Percentiles rank a stretch among this genome's conserved stretches.
Evolutionary conservation across 2,888 invertebrate genomes (phyloP).

Genomic region (Patella pellucida): DNA sequence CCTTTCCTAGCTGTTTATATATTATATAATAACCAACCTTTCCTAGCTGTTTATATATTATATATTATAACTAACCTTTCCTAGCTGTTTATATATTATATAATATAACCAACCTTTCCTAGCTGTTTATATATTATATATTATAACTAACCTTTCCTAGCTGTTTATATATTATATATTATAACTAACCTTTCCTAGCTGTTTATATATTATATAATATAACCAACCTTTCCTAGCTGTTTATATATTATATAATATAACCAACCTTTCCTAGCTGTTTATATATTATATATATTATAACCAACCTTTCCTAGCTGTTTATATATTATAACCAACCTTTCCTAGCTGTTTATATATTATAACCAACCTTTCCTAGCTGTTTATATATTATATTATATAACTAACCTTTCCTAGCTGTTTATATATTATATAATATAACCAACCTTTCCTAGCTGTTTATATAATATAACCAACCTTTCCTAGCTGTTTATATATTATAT

Average conservation of each 20-base stretch:
- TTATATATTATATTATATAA: too few species aligned
- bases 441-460: too few species aligned
- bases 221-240: too few species aligned
- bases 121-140: conserved; percentile 80
- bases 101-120: conserved; percentile 56
- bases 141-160: conserved; percentile 77
- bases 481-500: conserved; percentile 79
- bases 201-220: conserved; percentile 80
- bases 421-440: conserved; percentile 79
- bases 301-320: too few species aligned
- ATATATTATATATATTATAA: conserved; percentile 78
- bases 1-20: too few species aligned
- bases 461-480: conserved; percentile 57
- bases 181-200: conserved; percentile 69
- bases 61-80: conserved; percentile 80
- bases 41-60: conserved; percentile 77
- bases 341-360: conserved; percentile 78
- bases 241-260: too few species aligned
- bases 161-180: too few species aligned
- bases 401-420: conserved; percentile 74
- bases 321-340: conserved; percentile 56
- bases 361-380: too few species aligned
- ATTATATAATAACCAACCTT: conserved; percentile 58
- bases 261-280: conserved; percentile 74
- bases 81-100: too few species aligned